These are phyloP conservation scores for Hapalemur alaotrensis DNA, from an alignment of 2,797 vertebrate species.

Conservation along the genomic window DNA sequence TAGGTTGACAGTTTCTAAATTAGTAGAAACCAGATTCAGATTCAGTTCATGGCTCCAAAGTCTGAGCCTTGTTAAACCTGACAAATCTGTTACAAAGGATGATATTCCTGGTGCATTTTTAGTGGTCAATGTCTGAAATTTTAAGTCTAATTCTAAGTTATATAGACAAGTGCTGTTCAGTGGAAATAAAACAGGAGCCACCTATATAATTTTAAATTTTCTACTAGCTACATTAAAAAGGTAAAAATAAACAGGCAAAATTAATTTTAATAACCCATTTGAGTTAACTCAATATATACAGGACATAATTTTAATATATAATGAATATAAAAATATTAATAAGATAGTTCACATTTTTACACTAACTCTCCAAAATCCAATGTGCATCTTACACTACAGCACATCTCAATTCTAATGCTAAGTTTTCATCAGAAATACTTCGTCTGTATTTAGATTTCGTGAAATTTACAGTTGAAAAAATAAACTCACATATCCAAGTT, in stretches of 20 bases:
- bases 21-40: conserved; percentile 9
- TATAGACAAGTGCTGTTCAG: not conserved
- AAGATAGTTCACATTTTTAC: not conserved
- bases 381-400: not conserved
- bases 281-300: not conserved
- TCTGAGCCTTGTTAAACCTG: not conserved
- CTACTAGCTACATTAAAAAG: not conserved
- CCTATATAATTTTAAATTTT: not conserved
- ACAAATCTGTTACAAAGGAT: not conserved
- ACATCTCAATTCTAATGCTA: not conserved
- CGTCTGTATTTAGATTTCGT: conserved; percentile 7
- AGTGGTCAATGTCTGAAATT: not conserved
- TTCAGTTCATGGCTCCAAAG: not conserved
- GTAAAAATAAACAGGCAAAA: conserved; percentile 13
- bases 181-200: not conserved
- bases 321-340: not conserved
- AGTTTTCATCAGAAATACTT: not conserved
- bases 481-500: not conserved
- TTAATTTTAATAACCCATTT: not conserved
- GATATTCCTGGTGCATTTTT: not conserved
- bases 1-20: not conserved
- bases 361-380: not conserved
- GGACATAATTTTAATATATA: not conserved
- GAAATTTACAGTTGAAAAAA: conserved; percentile 27
- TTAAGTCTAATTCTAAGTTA: not conserved